These are phyloP conservation scores for Peromyscus attwateri DNA, from an alignment of 2,797 vertebrate species.

Conservation along the genomic window DNA sequence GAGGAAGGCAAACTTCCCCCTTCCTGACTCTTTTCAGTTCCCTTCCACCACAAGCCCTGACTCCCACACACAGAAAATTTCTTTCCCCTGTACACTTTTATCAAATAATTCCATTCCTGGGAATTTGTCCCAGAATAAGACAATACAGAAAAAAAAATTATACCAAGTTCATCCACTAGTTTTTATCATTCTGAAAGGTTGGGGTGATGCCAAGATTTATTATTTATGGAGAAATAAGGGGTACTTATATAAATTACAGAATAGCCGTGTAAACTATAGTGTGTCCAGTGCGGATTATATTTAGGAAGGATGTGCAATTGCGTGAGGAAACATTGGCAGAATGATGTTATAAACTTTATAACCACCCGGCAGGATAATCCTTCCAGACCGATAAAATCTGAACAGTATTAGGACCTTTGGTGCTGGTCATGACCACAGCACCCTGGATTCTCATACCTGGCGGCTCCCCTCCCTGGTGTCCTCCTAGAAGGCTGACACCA, in stretches of 20 bases:
- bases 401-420: not conserved
- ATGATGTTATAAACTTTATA: not conserved
- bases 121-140: slow-evolving; percentile 12
- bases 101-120: not conserved
- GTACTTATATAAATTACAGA: not conserved
- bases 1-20: not conserved
- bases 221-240: slow-evolving; percentile 39
- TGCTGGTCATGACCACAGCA: not conserved
- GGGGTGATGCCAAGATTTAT: not conserved
- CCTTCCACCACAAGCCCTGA: not conserved
- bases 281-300: not conserved
- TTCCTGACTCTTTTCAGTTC: not conserved
- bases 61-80: not conserved
- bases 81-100: slow-evolving; percentile 1
- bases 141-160: not conserved
- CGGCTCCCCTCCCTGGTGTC: not conserved
- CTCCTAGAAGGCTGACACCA: not conserved
- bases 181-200: slow-evolving; percentile 11
- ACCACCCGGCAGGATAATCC: not conserved
- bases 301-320: not conserved
- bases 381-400: not conserved
- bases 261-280: not conserved
- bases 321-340: not conserved
- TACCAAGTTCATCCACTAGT: not conserved
- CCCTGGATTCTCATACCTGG: not conserved